Base-by-base conservation (phyloP, 2,888 invertebrate genomes). In the Dicyrtoma fusca region DNA sequence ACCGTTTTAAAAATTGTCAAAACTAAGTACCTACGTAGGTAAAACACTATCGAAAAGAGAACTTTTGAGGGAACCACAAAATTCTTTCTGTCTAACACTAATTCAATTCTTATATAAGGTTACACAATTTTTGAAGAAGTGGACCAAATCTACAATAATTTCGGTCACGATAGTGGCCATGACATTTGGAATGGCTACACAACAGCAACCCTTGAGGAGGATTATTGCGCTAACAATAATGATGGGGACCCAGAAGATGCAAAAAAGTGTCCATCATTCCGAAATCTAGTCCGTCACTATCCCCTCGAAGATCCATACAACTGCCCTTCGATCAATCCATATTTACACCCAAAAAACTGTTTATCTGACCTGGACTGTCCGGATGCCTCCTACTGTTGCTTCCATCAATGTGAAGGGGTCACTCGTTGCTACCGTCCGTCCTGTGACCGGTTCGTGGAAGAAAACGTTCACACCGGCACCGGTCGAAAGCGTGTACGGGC, bases 321-420 rank as follows among this genome's bases (percentile, higher is more conserved):
- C 47, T 26, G 62, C 17, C 19, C 25, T 19, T 34, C 21, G 4
- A 47, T 19, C 6, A n/a, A 14, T 2, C n/a, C 45, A 5, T 19
- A 5, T 17, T 10, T 47, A 2, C 23, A 61, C 1, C 47, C n/a
- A 5, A 70, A 47, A 25, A 70, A 70, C 23, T 70, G 70, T 42
- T 51, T 70, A 14, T 49, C 70, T 1, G 70, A 70, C 17, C 10
- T 26, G 3, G 51, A 70, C 10, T 70, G 70, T 26, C 47, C 63
- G 1, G 19, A n/a, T 5, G 51, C 49, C 1, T 63, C 63, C 5
- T 70, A 63, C 51, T 70, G 70, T 53, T 70, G 70, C 34, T 49
- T 70, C 34, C 17, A 62, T 34, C 49, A 63, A 6, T 70, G 70
- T 51, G 25, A 62, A 26, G 70, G 70, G 11, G 51, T 70, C 17